Conservation (phyloP, 2,888 invertebrate species). For the Craniophora ligustri region DNA sequence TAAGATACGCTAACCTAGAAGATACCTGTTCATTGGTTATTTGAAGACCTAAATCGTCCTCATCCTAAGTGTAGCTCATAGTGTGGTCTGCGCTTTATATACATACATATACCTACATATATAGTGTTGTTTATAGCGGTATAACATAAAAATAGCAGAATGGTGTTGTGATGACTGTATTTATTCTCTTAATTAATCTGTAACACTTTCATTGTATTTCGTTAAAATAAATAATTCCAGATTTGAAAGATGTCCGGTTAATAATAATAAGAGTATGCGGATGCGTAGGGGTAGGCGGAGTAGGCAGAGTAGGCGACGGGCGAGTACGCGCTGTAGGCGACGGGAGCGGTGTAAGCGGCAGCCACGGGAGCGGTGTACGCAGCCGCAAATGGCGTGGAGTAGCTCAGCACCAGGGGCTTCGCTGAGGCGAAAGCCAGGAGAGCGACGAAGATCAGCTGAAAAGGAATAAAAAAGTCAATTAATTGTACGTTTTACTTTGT, state of each 20-base stretch:
- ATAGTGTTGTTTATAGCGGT: neutral
- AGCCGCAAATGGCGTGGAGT: conserved; percentile 64
- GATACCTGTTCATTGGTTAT: no score
- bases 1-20: no score
- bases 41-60: no score
- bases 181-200: conserved; percentile 30
- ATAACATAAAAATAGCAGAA: conserved; percentile 9
- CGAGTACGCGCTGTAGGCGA: conserved; percentile 70
- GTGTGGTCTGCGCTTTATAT: no score
- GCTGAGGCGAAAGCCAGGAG: conserved; percentile 80
- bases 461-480: neutral
- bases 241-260: conserved; percentile 26
- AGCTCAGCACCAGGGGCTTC: conserved; percentile 65
- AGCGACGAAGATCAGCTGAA: conserved; percentile 87
- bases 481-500: no score
- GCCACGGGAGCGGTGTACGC: conserved; percentile 70
- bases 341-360: conserved; percentile 72
- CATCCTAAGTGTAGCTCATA: no score
- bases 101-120: no score
- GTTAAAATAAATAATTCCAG: conserved; percentile 14
- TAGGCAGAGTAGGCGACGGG: conserved; percentile 70
- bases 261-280: conserved; percentile 70
- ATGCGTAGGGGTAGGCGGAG: conserved; percentile 65
- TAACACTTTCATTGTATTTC: conserved; percentile 52
- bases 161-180: conserved; percentile 42